These are phyloP conservation scores for Schizopygopsis malacanthus DNA, from an alignment of 2,797 vertebrate genomes.

Conservation along the genomic window DNA sequence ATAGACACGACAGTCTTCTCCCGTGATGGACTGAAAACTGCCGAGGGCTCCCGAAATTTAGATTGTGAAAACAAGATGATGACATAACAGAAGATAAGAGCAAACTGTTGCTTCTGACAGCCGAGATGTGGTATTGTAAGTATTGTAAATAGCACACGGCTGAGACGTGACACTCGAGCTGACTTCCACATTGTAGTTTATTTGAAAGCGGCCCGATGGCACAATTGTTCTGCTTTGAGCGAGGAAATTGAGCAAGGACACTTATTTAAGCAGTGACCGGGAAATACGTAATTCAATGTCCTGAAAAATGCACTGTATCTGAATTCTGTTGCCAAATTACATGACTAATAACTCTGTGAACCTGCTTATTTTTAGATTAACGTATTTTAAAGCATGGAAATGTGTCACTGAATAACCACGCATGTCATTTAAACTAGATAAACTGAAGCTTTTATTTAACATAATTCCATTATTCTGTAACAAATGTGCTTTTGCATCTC, in stretches of 20 bases:
- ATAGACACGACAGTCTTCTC: no score
- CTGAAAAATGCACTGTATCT: not conserved
- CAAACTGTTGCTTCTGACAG: slow-evolving; percentile 38
- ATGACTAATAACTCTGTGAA: not conserved
- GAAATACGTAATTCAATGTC: slow-evolving; percentile 59
- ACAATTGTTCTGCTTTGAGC: slow-evolving; percentile 57
- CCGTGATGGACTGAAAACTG: not conserved
- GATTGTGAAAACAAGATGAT: slow-evolving; percentile 46
- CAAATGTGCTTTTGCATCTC: not conserved
- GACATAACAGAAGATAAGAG: slow-evolving; percentile 39
- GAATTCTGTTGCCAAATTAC: not conserved
- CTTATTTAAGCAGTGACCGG: slow-evolving; percentile 56
- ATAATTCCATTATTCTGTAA: not conserved
- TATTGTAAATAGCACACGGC: slow-evolving; percentile 8
- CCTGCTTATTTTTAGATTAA: not conserved
- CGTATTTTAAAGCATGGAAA: not conserved
- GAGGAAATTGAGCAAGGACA: slow-evolving; percentile 66
- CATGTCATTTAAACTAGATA: not conserved
- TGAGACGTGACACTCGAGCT: slow-evolving; percentile 56
- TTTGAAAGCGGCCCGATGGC: slow-evolving; percentile 53
- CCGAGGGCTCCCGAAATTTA: slow-evolving; percentile 18
- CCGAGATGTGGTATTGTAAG: slow-evolving; percentile 17
- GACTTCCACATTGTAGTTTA: slow-evolving; percentile 49
- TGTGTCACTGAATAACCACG: not conserved
- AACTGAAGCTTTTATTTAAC: not conserved